Evolutionary conservation across 2,888 invertebrate species (phyloP), one percentile per base, ranked within the genome.

Genomic region (Temnothorax ravouxi): DNA sequence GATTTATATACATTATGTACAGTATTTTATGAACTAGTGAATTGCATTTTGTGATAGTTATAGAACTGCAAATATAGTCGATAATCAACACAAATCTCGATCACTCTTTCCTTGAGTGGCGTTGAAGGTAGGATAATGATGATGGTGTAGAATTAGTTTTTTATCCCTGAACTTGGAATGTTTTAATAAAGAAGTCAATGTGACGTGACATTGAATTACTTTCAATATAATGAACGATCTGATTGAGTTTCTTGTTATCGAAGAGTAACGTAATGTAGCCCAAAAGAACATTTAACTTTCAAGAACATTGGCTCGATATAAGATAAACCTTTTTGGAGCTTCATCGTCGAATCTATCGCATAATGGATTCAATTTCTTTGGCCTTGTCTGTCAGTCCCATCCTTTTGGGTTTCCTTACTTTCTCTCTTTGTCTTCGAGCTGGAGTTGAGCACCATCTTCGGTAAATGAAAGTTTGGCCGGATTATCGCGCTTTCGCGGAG

Each of bases 351-450:
- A 82, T 84, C 86, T 71, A 76, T 50, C 54, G 87, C 76, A 75
- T 88, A 88, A 88, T 88, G 84, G 88, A 88, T 88, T 88, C 88
- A 86, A 88, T 88, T 88, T 83, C 80, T 88, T 76, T 75, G 61
- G 79, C 54, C 41, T 44, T 64, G 62, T 62, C 72, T 38, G 34
- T 69, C 66, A 21, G 56, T 13, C 0, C 3, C 44, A 38, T 47
- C 21, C 44, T 64, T 15, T 59, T 50, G 29, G 21, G 56, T 38
- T 56, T 72, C 18, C 76, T 66, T 29, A n/a, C 67, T 52, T 15
- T 44, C 41, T 52, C 29, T 54, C 56, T 64, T 75, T 66, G 64
- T 76, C 69, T 64, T 41, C 34, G 34, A 34, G 11, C 0, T 15
- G 29, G 64, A 21, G 13, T 38, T 13, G 25, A 71, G 72, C 15